Evolutionary conservation across 2,797 vertebrate genomes (phyloP), one percentile per base, ranked within the genome.

Genomic region (Melanotaenia boesemani): DNA sequence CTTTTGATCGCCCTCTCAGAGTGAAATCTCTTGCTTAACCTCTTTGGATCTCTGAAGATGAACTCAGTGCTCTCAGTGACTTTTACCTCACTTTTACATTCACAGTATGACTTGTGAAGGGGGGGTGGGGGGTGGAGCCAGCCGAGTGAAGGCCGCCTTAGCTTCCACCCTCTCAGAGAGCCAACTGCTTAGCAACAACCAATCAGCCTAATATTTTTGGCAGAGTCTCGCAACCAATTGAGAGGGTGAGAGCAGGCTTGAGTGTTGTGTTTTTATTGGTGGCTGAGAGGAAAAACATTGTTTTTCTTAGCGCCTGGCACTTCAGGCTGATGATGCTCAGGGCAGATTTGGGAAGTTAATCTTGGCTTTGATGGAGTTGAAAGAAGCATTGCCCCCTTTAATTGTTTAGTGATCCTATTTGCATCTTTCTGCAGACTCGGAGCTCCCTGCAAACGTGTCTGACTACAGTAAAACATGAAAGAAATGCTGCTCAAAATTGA

Each of bases 161-260:
- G 89, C 84, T 87, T 91, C 81, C 91, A 82, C 90, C 90, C 92
- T 92, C 93, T 92, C 91, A 83, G 72, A 87, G 87, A 92, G 83
- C 86, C 70, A 88, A 94, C 94, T 96, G 95, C 95, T 95, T 96
- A 94, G 95, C 95, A 96, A 96, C 95, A 96, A 88, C 95, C 94
- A 95, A 95, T 95, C 94, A 91, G 91, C 91, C 91, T 90, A 90
- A 93, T 92, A 92, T 93, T 94, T 95, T 94, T 94, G 92, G 92
- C 90, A 91, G 85, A 82, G 67, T 63, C 67, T 64, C 37, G 32
- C 86, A 94, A 93, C 94, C 95, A 95, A 95, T 95, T 7, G 70
- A 65, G 83, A 81, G 77, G 81, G 74, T 70, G 90, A 75, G 89
- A 87, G 78, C 77, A 6, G 67, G 84, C 81, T 92, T 88, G 82